Conservation (phyloP, 2,113 vertebrate species). For the Platysteira castanea region DNA sequence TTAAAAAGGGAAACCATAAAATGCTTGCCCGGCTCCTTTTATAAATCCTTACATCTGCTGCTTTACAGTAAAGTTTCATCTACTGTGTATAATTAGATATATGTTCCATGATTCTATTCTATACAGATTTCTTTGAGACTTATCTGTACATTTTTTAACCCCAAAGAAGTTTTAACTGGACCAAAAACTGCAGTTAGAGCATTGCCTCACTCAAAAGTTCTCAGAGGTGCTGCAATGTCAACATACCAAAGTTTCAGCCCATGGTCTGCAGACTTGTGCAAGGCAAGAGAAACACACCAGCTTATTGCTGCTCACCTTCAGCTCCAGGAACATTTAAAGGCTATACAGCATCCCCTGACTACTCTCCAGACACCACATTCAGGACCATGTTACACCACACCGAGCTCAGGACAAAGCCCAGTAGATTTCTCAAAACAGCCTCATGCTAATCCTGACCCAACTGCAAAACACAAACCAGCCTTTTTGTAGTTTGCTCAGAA, state of each 20-base stretch:
- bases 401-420: not conserved
- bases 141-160: not conserved
- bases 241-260: not conserved
- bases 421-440: not conserved
- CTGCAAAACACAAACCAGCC: not conserved
- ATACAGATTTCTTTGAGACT: not conserved
- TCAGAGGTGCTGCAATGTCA: not conserved
- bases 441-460: not conserved
- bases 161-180: not conserved
- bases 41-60: conserved; percentile 28
- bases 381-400: not conserved
- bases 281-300: not conserved
- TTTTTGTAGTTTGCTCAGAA: not conserved
- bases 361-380: not conserved
- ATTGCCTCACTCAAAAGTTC: not conserved
- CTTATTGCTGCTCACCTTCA: not conserved
- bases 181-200: not conserved
- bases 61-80: conserved; percentile 20
- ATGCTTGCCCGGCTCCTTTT: not conserved
- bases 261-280: fast-evolving
- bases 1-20: conserved; percentile 27
- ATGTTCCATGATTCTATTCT: not conserved
- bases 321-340: not conserved
- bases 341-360: not conserved
- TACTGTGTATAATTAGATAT: conserved; percentile 16